Conservation (phyloP, 2,888 invertebrate species). For the Acleris holmiana region DNA sequence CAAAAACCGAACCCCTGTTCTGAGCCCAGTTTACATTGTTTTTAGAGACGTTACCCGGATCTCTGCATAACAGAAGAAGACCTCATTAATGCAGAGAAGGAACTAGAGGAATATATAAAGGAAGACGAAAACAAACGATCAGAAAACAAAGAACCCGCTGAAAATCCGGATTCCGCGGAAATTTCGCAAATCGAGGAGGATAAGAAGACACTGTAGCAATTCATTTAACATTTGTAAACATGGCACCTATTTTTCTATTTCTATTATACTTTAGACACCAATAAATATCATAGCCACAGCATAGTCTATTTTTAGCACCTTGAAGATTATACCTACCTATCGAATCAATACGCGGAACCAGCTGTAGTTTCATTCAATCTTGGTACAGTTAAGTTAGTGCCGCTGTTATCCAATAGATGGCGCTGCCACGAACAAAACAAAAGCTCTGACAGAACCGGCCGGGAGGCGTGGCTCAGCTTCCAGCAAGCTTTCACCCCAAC, state of each 20-base stretch:
- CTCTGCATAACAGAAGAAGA: constrained; percentile 77
- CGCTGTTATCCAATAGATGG: constrained; percentile 58
- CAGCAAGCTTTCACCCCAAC: constrained; percentile 69
- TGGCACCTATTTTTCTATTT: constrained; percentile 35
- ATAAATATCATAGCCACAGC: constrained; percentile 18
- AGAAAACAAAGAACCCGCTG: constrained; percentile 26
- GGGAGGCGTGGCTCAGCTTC: constrained; percentile 66
- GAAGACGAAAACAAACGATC: constrained; percentile 53
- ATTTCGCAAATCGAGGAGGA: constrained; percentile 47
- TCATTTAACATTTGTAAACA: constrained; percentile 28
- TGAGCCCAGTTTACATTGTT: neutral
- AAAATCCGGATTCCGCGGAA: constrained; percentile 39
- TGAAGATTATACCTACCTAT: neutral
- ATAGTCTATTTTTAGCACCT: constrained; percentile 20
- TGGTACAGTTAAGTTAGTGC: constrained; percentile 33
- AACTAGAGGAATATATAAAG: constrained; percentile 65
- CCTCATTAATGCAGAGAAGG: constrained; percentile 68
- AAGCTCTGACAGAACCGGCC: constrained; percentile 57
- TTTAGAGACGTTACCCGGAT: constrained; percentile 72
- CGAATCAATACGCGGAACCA: too few species aligned
- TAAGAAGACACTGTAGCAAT: constrained; percentile 62
- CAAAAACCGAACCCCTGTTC: too few species aligned
- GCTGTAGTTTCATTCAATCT: neutral
- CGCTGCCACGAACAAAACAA: constrained; percentile 46
- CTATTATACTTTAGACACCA: neutral